Evolutionary conservation across 2,888 invertebrate species (phyloP).

Genomic region (Ophonus ardosiacus): DNA sequence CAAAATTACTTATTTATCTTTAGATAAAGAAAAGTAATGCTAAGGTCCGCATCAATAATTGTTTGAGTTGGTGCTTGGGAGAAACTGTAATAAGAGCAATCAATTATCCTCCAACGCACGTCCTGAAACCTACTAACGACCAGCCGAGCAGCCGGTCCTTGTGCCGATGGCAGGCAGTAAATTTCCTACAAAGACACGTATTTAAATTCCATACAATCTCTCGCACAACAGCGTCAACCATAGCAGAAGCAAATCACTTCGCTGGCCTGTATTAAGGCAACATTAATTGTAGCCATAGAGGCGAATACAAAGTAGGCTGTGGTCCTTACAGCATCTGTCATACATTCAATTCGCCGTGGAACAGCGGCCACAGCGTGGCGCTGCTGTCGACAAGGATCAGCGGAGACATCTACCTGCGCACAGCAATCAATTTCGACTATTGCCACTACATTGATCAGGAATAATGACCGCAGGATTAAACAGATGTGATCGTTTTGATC

Average conservation of each 20-base stretch:
- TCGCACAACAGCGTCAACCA: constrained; percentile 2
- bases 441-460: constrained; percentile 19
- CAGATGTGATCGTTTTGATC: constrained; percentile 14
- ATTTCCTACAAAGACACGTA: constrained; percentile 44
- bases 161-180: constrained; percentile 31
- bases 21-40: neutral
- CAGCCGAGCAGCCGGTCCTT: constrained; percentile 19
- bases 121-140: neutral
- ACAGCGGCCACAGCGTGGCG: neutral
- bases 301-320: constrained; percentile 45
- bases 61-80: neutral
- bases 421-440: constrained; percentile 8
- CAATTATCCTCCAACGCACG: constrained; percentile 4
- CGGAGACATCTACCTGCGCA: neutral
- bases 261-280: constrained; percentile 19
- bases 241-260: constrained; percentile 2
- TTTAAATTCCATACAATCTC: constrained; percentile 47
- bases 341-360: constrained; percentile 54
- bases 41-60: neutral
- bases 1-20: too few species aligned
- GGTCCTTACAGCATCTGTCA: constrained; percentile 53
- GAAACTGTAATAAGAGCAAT: constrained; percentile 30
- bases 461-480: constrained; percentile 7
- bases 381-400: constrained; percentile 8
- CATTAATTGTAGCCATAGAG: constrained; percentile 32